Evolutionary conservation across 1,140 invertebrate genomes (phyloP).

Genomic region (Drosophila saltans): DNA sequence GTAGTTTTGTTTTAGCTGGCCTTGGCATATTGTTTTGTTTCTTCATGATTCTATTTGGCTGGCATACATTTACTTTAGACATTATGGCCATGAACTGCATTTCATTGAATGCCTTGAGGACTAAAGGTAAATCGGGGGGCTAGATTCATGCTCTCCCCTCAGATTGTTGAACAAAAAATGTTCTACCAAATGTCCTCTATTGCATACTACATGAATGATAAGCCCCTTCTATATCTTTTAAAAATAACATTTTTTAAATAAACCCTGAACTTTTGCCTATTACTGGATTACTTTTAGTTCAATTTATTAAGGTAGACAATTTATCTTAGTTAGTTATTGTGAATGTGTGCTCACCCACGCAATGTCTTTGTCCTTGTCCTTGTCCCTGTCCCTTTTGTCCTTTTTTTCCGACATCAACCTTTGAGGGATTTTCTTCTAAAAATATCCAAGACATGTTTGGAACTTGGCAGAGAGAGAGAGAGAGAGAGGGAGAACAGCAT

Average conservation of each 20-base stretch:
- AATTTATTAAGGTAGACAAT: neutral
- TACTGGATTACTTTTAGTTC: neutral
- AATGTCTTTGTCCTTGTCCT: neutral
- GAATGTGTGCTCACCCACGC: neutral
- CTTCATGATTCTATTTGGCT: constrained; percentile 28
- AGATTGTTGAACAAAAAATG: too few species aligned
- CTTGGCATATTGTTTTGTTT: constrained; percentile 48
- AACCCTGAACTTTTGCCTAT: too few species aligned
- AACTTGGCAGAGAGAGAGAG: neutral
- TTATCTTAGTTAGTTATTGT: constrained; percentile 3
- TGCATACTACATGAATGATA: too few species aligned
- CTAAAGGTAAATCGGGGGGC: neutral
- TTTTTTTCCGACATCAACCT: neutral
- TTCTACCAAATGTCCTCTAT: too few species aligned
- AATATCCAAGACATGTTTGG: neutral
- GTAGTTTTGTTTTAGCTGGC: constrained; percentile 54
- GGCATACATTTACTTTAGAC: constrained; percentile 18
- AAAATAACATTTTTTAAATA: too few species aligned
- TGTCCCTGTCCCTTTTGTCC: neutral
- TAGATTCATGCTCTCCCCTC: neutral
- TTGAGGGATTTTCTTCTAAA: constrained; percentile 3
- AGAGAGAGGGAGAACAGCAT: neutral
- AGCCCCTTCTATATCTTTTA: too few species aligned
- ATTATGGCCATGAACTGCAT: constrained; percentile 10
- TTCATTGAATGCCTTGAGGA: neutral